These are phyloP conservation scores for Eupithecia subfuscata DNA, from an alignment of 2,888 invertebrate species.

Conservation along the genomic window DNA sequence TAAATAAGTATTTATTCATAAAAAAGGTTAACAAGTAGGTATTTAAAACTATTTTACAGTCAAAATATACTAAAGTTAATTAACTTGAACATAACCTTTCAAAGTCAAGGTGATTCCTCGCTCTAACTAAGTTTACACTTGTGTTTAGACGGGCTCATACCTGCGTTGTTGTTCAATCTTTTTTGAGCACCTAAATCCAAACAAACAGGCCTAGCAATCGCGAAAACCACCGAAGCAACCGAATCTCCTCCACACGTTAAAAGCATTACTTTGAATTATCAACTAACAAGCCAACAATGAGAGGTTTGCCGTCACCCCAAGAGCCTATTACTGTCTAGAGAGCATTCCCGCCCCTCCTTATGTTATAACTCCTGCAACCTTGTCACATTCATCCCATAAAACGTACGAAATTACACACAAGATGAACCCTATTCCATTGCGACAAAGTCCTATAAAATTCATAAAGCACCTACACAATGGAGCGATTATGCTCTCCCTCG, in stretches of 20 bases:
- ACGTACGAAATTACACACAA: conserved; percentile 38
- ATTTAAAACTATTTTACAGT: too few species aligned
- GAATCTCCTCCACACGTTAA: conserved; percentile 69
- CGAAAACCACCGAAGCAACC: conserved; percentile 53
- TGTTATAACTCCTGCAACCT: conserved; percentile 64
- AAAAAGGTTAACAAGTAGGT: too few species aligned
- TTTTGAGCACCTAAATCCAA: neutral
- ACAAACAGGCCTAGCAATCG: conserved; percentile 28
- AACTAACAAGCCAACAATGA: conserved; percentile 81
- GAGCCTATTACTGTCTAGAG: conserved; percentile 79
- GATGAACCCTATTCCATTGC: conserved; percentile 49
- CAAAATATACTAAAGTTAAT: too few species aligned
- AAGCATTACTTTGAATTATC: conserved; percentile 74
- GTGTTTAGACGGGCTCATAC: too few species aligned
- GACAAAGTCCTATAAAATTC: conserved; percentile 69
- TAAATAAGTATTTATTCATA: too few species aligned
- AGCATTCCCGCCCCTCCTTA: conserved; percentile 75
- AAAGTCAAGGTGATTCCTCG: too few species aligned
- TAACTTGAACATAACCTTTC: too few species aligned
- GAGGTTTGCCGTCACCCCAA: conserved; percentile 78
- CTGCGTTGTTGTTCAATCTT: too few species aligned
- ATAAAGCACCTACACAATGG: conserved; percentile 65
- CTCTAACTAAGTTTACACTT: too few species aligned
- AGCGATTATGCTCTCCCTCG: conserved; percentile 79
- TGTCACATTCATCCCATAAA: conserved; percentile 59